Evolutionary conservation across 2,113 vertebrate genomes (phyloP).

Genomic region (Myiozetetes cayanensis): DNA sequence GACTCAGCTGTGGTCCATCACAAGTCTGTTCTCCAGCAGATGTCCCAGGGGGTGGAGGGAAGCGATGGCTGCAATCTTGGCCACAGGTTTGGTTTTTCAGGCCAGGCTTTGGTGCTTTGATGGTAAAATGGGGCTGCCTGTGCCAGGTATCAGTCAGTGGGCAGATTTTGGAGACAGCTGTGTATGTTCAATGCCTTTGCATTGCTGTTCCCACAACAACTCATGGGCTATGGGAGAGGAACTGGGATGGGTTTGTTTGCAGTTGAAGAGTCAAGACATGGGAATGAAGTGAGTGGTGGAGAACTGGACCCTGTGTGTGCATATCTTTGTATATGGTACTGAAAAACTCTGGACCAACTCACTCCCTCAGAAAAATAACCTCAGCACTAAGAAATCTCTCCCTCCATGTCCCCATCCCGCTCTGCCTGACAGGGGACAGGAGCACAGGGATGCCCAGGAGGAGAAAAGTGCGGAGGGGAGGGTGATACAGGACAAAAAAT

Average conservation of each 20-base stretch:
- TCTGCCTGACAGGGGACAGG: background rate
- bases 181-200: background rate
- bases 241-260: background rate
- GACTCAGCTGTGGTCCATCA: background rate
- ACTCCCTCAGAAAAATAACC: background rate
- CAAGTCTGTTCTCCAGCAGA: background rate
- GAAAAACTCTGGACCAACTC: background rate
- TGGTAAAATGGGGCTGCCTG: background rate
- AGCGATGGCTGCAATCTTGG: background rate
- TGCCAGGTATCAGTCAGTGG: accelerated
- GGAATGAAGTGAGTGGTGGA: background rate
- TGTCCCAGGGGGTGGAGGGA: background rate
- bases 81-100: background rate
- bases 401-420: background rate
- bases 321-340: background rate
- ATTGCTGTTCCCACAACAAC: accelerated
- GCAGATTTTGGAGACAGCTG: background rate
- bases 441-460: background rate
- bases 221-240: background rate
- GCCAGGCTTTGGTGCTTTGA: background rate
- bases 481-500: background rate
- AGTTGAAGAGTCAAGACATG: background rate
- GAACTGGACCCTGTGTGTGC: background rate
- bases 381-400: background rate
- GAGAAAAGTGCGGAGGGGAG: background rate